Evolutionary conservation across 1,140 invertebrate species (phyloP).

Genomic region (Drosophila sturtevanti): DNA sequence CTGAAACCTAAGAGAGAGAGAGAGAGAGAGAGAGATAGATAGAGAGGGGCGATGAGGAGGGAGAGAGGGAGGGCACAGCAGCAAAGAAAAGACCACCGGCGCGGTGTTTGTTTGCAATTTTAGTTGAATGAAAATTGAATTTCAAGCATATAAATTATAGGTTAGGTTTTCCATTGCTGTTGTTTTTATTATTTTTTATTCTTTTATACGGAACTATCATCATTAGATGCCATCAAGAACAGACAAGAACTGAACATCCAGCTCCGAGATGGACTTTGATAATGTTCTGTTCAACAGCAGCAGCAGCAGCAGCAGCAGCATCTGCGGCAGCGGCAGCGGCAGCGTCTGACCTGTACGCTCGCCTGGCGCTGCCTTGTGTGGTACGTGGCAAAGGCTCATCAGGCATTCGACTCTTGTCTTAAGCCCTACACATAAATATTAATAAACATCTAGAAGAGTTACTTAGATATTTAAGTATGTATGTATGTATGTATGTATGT

Average conservation of each 20-base stretch:
- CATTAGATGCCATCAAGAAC: slow-evolving; percentile 48
- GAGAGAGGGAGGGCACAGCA: background rate
- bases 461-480: background rate
- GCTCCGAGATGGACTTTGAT: slow-evolving; percentile 31
- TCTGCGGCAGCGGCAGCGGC: slow-evolving; percentile 34
- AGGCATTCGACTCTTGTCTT: slow-evolving; percentile 55
- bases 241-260: slow-evolving; percentile 5
- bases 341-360: slow-evolving; percentile 45
- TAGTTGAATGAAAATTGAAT: slow-evolving; percentile 78
- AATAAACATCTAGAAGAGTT: slow-evolving; percentile 46
- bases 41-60: too few species aligned
- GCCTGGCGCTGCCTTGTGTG: slow-evolving; percentile 28
- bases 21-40: too few species aligned
- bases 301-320: slow-evolving; percentile 25
- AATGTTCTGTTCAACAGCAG: background rate
- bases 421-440: slow-evolving; percentile 73
- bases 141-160: slow-evolving; percentile 76
- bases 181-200: slow-evolving; percentile 37
- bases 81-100: slow-evolving; percentile 54
- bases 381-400: slow-evolving; percentile 55
- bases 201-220: slow-evolving; percentile 70
- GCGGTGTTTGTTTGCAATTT: slow-evolving; percentile 64
- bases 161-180: slow-evolving; percentile 46
- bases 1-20: too few species aligned
- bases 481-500: background rate